phyloP scores from a whole-genome alignment of 2,113 vertebrate species.

The Plotosus lineatus region DNA sequence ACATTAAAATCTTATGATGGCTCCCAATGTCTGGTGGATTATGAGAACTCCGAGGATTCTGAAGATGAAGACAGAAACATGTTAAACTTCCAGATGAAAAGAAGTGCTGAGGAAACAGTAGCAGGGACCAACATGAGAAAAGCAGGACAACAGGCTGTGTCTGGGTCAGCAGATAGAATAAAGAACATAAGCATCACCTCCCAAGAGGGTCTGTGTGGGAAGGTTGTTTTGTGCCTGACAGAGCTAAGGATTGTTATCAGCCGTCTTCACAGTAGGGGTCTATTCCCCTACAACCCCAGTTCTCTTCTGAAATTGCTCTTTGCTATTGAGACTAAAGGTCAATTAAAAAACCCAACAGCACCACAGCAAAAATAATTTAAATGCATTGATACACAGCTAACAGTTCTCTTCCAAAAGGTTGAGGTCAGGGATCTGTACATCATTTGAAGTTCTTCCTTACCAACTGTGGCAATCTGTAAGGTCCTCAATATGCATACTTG shows the following conservation, averaged over 20 bases:
- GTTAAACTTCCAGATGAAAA: slow-evolving; percentile 42
- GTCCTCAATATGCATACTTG: no score
- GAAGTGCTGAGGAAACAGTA: slow-evolving; percentile 32
- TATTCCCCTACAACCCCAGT: slow-evolving; percentile 90
- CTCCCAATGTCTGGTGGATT: slow-evolving; percentile 74
- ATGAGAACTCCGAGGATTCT: slow-evolving; percentile 85
- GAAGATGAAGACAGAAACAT: slow-evolving; percentile 63
- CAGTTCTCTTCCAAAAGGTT: neutral
- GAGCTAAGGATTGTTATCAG: slow-evolving; percentile 76
- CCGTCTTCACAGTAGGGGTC: slow-evolving; percentile 78
- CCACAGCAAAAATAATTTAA: neutral
- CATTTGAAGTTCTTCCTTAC: no score
- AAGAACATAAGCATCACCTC: neutral
- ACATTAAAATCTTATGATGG: neutral
- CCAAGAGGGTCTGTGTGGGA: slow-evolving; percentile 35
- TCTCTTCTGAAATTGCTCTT: slow-evolving; percentile 82
- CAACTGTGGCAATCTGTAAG: no score
- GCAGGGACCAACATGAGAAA: neutral
- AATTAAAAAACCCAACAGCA: neutral
- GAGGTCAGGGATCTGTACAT: no score
- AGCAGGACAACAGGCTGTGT: neutral
- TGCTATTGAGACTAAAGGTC: slow-evolving; percentile 55
- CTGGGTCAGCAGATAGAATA: neutral
- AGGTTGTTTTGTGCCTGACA: slow-evolving; percentile 71
- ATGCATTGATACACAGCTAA: neutral